Percentiles rank a stretch among this genome's conserved stretches.
Evolutionary conservation across 2,113 vertebrate genomes (phyloP).

Genomic region (Pontoporia blainvillei): DNA sequence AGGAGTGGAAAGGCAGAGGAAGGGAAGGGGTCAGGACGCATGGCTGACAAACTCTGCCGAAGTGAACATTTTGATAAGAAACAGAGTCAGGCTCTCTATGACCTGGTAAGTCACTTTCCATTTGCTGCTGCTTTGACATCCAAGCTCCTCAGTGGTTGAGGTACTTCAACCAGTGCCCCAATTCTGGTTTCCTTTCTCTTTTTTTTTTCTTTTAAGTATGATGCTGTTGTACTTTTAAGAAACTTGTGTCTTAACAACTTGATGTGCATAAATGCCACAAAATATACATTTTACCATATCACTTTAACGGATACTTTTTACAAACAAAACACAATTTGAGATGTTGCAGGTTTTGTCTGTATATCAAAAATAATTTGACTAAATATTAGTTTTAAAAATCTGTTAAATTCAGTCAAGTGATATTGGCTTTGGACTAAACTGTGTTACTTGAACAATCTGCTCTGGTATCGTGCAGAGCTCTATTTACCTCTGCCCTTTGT

Average conservation of each 20-base stretch:
- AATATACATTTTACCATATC: neutral
- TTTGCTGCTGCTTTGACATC: neutral
- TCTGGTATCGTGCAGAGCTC: neutral
- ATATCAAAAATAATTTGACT: neutral
- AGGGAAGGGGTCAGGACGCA: neutral
- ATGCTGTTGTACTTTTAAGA: neutral
- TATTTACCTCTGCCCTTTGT: neutral
- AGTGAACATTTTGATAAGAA: neutral
- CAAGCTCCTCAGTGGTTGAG: rapidly evolving
- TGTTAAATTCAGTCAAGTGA: neutral
- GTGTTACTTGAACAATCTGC: neutral
- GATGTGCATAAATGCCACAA: neutral
- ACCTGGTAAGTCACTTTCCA: neutral
- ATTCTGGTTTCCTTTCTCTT: neutral
- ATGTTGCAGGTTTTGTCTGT: neutral
- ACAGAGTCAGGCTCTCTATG: neutral
- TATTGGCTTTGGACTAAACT: neutral
- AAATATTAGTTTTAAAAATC: neutral
- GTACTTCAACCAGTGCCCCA: neutral
- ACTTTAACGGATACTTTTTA: neutral
- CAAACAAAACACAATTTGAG: neutral
- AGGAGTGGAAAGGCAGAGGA: neutral
- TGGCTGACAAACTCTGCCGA: too few relatives aligned
- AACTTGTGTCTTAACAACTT: neutral
- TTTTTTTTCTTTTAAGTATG: neutral